Conservation (phyloP, 2,888 invertebrate genomes). For the Lithosia quadra region DNA sequence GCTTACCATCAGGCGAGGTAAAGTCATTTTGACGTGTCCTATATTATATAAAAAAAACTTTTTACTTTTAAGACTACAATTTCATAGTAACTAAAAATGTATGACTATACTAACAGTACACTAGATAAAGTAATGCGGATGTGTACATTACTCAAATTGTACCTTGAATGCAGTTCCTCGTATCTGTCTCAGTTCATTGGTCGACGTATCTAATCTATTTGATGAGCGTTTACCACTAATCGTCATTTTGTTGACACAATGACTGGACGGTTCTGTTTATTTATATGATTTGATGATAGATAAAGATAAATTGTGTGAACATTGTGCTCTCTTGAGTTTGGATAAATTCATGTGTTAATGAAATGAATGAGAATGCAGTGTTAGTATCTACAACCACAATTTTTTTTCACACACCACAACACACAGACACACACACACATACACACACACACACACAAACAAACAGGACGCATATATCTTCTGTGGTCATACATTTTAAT, state of each 20-base stretch:
- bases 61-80: too few species aligned
- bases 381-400: background rate
- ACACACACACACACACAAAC: too few species aligned
- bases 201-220: slow-evolving; percentile 17
- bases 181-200: slow-evolving; percentile 14
- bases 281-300: slow-evolving; percentile 9
- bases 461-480: too few species aligned
- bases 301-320: background rate
- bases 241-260: slow-evolving; percentile 14
- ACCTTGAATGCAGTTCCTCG: background rate
- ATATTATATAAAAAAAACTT: too few species aligned
- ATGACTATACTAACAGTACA: background rate
- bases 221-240: slow-evolving; percentile 10
- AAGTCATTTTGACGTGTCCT: too few species aligned
- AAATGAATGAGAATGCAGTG: background rate
- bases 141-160: background rate
- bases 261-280: slow-evolving; percentile 9
- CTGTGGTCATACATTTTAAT: background rate
- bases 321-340: background rate
- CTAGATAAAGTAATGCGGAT: background rate
- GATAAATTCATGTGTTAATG: background rate
- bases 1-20: too few species aligned
- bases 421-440: too few species aligned
- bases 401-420: too few species aligned
- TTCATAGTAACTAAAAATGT: too few species aligned